Evolutionary conservation across 2,888 invertebrate species (phyloP), one percentile per base, ranked within the genome.

Genomic region (Lasioglossum pauxillum): DNA sequence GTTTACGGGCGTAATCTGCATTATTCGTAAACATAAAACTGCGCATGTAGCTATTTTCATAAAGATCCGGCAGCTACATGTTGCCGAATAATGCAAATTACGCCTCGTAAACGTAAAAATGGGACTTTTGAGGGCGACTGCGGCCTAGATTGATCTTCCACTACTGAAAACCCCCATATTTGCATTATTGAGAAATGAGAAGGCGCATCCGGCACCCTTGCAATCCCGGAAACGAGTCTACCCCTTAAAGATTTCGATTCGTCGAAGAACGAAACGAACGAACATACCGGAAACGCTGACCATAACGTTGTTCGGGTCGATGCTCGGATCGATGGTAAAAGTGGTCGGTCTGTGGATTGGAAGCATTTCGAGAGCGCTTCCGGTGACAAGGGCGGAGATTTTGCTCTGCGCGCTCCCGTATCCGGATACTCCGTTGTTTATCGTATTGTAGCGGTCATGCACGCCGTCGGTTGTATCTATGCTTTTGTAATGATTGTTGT

Each of bases 321-420:
- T 90, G 78, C 90, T 93, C 41, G 95, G 91, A 90, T 95, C 96
- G 60, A 97, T 95, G 82, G 96, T 96, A 91, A 97, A 96, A 38
- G 95, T 95, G 1, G 97, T 96, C 7, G 96, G 95, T 81, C 96
- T 95, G 91, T 97, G 96, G 57, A 97, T 96, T 10, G 96, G 96
- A 49, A 97, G 96, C 77, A 96, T 95, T 80, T 96, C 96, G 31
- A 97, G 95, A 1, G 97, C 97, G 85, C 96, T 96, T 12, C 97
- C 97, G 87, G 96, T 96, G 72, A 93, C 80, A 23, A 90, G 69
- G 0, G 75, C 79, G 35, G 71, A 46, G 71, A 23, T 83, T 49
- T 84, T 91, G 27, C 10, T 73, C 46, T 86, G 86, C 0, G 82
- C 60, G 12, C 85, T 83, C 35, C 88, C 79, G 75, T 88, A 91